Evolutionary conservation across 2,888 invertebrate species (phyloP).

Genomic region (Cartodere bifasciata): DNA sequence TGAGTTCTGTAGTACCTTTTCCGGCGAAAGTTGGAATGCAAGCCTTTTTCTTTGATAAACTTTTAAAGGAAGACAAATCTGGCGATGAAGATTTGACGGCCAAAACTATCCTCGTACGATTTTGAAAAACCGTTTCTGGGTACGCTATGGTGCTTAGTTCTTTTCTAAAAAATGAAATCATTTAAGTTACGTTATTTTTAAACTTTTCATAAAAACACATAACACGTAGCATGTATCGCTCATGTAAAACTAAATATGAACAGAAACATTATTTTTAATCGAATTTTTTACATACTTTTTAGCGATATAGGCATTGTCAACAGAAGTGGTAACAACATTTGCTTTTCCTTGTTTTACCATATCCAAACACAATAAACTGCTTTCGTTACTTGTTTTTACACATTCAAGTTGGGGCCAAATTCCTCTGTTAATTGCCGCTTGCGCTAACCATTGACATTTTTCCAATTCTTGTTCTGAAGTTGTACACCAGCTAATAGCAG

Average conservation of each 20-base stretch:
- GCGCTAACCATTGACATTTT: neutral
- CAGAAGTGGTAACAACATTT: neutral
- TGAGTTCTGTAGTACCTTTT: too few species aligned
- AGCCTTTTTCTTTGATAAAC: too few species aligned
- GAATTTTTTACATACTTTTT: neutral
- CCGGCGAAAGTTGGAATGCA: too few species aligned
- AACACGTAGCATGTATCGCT: too few species aligned
- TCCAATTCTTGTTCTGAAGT: neutral
- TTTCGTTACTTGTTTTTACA: neutral
- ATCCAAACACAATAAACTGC: neutral
- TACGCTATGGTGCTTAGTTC: neutral
- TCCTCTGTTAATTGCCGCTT: neutral
- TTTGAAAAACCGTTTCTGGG: slow-evolving; percentile 2
- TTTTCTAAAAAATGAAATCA: slow-evolving; percentile 2
- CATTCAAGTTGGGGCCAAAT: neutral
- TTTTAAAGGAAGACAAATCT: too few species aligned
- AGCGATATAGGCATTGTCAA: slow-evolving; percentile 1
- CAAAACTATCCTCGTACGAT: too few species aligned
- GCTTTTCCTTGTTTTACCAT: neutral
- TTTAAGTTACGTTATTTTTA: too few species aligned
- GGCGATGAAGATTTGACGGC: too few species aligned
- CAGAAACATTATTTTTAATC: too few species aligned
- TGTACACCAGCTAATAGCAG: neutral
- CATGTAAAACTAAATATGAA: too few species aligned
- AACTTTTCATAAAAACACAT: too few species aligned